Conservation (phyloP, 2,113 vertebrate genomes). For the Poecile atricapillus region DNA sequence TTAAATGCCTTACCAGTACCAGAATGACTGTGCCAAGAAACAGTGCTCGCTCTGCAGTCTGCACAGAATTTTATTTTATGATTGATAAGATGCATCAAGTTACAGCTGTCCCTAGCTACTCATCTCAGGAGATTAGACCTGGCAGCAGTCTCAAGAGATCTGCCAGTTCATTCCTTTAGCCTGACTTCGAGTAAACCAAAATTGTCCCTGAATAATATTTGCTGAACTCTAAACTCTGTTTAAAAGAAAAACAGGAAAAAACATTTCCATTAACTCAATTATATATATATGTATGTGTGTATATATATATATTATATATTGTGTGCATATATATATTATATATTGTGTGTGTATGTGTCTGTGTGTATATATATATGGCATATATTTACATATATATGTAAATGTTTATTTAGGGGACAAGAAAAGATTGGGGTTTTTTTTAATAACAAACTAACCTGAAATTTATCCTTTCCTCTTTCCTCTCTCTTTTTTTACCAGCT, state of each 20-base stretch:
- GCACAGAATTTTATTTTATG: background rate
- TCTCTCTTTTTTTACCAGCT: background rate
- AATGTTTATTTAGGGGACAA: background rate
- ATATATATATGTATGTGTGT: too few relatives aligned
- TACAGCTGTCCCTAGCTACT: background rate
- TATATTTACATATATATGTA: background rate
- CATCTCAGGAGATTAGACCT: background rate
- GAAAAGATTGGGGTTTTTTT: background rate
- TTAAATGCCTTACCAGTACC: background rate
- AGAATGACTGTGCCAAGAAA: background rate
- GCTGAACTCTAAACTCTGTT: background rate
- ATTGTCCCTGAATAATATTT: background rate
- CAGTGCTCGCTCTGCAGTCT: background rate
- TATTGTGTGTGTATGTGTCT: too few relatives aligned
- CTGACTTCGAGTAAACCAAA: background rate
- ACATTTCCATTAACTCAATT: background rate
- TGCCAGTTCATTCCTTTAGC: background rate
- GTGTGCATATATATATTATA: too few relatives aligned
- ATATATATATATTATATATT: too few relatives aligned
- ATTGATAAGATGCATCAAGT: background rate
- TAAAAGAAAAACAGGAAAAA: background rate
- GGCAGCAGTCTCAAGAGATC: background rate
- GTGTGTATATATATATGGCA: too few relatives aligned
- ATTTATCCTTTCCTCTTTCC: background rate
- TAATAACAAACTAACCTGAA: background rate